Evolutionary conservation across 2,113 vertebrate species (phyloP).

Genomic region (Octodon degus): DNA sequence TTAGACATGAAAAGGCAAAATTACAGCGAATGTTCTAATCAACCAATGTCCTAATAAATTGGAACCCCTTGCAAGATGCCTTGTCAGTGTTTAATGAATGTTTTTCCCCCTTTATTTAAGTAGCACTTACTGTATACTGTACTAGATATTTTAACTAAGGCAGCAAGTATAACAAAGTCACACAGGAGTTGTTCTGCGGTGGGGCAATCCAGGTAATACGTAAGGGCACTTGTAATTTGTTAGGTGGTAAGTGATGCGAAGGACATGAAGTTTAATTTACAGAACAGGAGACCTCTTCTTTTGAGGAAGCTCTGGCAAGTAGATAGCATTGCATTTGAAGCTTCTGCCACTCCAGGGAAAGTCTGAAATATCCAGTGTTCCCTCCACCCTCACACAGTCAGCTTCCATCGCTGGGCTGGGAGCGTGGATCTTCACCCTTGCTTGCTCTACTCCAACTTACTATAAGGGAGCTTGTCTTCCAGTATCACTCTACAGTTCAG

Average conservation of each 20-base stretch:
- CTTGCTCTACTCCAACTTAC: constrained; percentile 92
- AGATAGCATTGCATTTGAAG: constrained; percentile 79
- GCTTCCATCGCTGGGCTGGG: constrained; percentile 92
- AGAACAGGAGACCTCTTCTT: neutral
- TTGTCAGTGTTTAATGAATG: neutral
- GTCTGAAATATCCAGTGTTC: constrained; percentile 89
- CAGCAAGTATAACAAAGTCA: neutral
- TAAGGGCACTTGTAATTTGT: neutral
- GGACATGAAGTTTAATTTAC: neutral
- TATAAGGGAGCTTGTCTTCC: constrained; percentile 93
- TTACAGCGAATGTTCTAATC: neutral
- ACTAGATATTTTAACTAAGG: neutral
- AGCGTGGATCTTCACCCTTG: constrained; percentile 96
- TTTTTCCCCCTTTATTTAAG: neutral
- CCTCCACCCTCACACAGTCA: constrained; percentile 92
- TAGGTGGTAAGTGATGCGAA: neutral
- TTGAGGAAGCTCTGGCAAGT: constrained; percentile 84
- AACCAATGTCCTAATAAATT: neutral
- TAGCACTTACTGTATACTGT: neutral
- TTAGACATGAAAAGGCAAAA: neutral
- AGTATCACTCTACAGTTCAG: constrained; percentile 90
- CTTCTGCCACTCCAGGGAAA: constrained; percentile 78
- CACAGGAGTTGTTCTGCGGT: neutral
- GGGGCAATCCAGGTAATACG: neutral
- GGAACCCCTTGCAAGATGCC: neutral